These are phyloP conservation scores for Centropyge bicolor DNA, from an alignment of 2,797 vertebrate genomes.

Conservation along the genomic window DNA sequence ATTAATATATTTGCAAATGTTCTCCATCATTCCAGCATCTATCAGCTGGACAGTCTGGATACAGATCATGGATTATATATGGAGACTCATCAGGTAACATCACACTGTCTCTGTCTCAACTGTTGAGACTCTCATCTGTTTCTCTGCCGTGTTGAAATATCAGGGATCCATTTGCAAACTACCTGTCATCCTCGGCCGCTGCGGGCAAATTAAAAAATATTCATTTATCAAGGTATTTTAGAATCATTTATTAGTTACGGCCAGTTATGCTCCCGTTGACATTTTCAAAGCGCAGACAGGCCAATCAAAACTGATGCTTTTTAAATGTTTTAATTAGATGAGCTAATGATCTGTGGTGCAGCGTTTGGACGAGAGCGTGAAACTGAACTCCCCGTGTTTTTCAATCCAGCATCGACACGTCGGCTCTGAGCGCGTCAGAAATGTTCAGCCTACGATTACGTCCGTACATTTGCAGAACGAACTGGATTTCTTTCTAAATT, in stretches of 20 bases:
- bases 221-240: constrained; percentile 38
- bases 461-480: neutral
- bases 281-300: constrained; percentile 59
- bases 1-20: too few relatives aligned
- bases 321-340: constrained; percentile 66
- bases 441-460: neutral
- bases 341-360: constrained; percentile 63
- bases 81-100: neutral
- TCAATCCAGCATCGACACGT: neutral
- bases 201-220: constrained; percentile 27
- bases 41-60: too few relatives aligned
- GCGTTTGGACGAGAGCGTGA: constrained; percentile 4
- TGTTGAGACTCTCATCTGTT: neutral
- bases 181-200: constrained; percentile 1
- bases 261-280: constrained; percentile 49
- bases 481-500: too few relatives aligned
- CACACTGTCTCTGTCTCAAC: neutral
- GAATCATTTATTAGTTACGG: constrained; percentile 42
- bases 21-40: too few relatives aligned
- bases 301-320: constrained; percentile 56
- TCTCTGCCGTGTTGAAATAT: constrained; percentile 1
- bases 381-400: neutral
- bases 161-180: constrained; percentile 26
- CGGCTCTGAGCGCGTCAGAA: neutral
- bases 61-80: neutral